Evolutionary conservation across 2,888 invertebrate genomes (phyloP), one percentile per base, ranked within the genome.

Genomic region (Beris chalybata): DNA sequence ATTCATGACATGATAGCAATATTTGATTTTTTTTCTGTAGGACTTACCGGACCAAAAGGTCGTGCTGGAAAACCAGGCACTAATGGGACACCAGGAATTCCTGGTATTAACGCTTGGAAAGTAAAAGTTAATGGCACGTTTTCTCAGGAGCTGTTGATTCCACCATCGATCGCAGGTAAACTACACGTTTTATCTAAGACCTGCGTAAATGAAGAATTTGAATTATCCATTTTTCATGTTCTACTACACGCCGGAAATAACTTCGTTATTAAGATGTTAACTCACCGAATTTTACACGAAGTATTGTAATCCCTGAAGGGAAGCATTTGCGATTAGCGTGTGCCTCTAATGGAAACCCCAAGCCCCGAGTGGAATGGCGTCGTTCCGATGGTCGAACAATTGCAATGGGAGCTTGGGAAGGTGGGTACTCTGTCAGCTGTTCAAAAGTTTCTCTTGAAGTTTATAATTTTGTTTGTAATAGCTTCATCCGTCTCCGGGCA

Each of bases 301-400:
- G 89, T 7, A 85, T 92, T 58, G 85, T 91, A 64, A 91, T 93
- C 1, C 85, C 87, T 43, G 95, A 95, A 80, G 89, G 90, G 0
- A 90, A 90, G 67, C 90, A 92, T 58, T 85, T 95, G 54, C 86
- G 91, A n/a, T 83, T 95, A 74, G 87, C 88, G 72, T 95, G 95
- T 77, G 88, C 88, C 31, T 90, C 92, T 0, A 87, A 87, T 71
- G 95, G 95, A 3, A 84, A 85, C 48, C 95, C 95, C 0, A 82
- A 82, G 58, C 94, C 95, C 0, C 82, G 85, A 9, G 87, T 94
- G 43, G 90, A 90, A 72, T 95, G 95, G 95, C 83, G 85, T 63
- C 85, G 86, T 73, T 81, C 84, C 53, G 88, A 88, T 77, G 89
- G 82, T 53, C 82, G 82, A 47, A 83, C 86, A 15, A 89, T 90